Percentiles rank a stretch among this genome's conserved stretches.
Evolutionary conservation across 2,113 vertebrate genomes (phyloP).

Genomic region (Bolborhynchus lineola): DNA sequence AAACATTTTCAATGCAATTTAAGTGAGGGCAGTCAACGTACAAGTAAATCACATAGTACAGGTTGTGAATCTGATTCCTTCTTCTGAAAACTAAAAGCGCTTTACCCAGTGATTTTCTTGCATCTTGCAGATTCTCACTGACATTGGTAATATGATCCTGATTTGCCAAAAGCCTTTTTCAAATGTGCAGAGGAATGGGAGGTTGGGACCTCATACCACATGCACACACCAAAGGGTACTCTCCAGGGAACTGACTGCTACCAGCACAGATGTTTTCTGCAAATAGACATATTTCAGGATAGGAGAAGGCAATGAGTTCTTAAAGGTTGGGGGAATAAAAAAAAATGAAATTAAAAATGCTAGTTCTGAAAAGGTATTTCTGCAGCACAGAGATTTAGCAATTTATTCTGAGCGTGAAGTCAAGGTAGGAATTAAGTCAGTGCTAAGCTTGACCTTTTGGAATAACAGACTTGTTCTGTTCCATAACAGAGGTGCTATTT

Average conservation of each 20-base stretch:
- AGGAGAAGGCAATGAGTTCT: neutral
- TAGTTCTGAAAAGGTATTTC: neutral
- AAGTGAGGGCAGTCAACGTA: neutral
- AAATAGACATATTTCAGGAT: neutral
- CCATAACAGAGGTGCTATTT: neutral
- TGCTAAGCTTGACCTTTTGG: neutral
- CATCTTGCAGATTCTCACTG: neutral
- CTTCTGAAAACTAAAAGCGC: neutral
- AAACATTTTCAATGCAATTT: accelerated
- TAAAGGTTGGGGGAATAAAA: neutral
- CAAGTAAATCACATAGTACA: neutral
- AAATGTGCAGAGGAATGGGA: neutral
- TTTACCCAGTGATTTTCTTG: neutral
- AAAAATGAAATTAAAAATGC: neutral
- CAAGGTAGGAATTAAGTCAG: neutral
- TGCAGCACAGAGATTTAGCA: neutral
- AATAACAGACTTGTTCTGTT: neutral
- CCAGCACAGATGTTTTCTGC: neutral
- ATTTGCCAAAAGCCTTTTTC: neutral
- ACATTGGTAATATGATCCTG: neutral
- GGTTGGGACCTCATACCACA: neutral
- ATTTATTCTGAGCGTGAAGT: neutral
- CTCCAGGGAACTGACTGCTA: neutral
- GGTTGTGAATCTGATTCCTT: neutral
- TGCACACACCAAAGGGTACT: neutral